Base-by-base conservation (phyloP, 2,888 invertebrate species). In the Drosophila sordidapex region DNA sequence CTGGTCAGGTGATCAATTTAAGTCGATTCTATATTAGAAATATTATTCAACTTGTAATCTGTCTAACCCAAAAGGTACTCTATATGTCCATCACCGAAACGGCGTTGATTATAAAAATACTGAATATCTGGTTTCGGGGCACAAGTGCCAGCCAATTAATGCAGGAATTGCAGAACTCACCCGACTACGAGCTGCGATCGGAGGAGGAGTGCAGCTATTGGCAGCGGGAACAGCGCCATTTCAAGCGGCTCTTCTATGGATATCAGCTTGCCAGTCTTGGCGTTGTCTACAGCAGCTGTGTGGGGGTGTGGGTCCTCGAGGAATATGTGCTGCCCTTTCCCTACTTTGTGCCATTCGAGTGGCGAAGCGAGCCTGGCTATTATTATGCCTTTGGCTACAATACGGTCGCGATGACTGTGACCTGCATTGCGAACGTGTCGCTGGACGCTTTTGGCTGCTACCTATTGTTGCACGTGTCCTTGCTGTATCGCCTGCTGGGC, bases 321-420 rank as follows among this genome's bases (percentile, higher is more conserved):
- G 75, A 74, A 0, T 84, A 87, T 36, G 84, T 84, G n/a, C 53
- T 92, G 33, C 91, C 92, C 0, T 91, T 85, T 56, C 83, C 83
- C 60, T 89, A 82, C 53, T 92, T 84, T 80, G 83, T 92, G 63
- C 92, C 91, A 5, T 92, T 92, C 29, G 89, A 92, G 15, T 90
- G 91, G 83, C 80, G 35, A 0, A 78, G 69, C 2, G 48, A 76
- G 0, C 52, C 58, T 0, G 58, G 77, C 1, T 90, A 84, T 65
- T 90, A 83, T 83, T 77, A 83, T 29, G 90, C 90, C 7, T 91
- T 79, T 43, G 62, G 66, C 10, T 92, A 90, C 67, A 80, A 86
- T 48, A 69, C 86, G 51, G 25, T 81, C 1, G 85, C 77, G 0
- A 82, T 90, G 82, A 69, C 71, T 0, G 48, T 91, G 11, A 90